phyloP scores from a whole-genome alignment of 1,140 invertebrate species.

The Polyergus mexicanus region DNA sequence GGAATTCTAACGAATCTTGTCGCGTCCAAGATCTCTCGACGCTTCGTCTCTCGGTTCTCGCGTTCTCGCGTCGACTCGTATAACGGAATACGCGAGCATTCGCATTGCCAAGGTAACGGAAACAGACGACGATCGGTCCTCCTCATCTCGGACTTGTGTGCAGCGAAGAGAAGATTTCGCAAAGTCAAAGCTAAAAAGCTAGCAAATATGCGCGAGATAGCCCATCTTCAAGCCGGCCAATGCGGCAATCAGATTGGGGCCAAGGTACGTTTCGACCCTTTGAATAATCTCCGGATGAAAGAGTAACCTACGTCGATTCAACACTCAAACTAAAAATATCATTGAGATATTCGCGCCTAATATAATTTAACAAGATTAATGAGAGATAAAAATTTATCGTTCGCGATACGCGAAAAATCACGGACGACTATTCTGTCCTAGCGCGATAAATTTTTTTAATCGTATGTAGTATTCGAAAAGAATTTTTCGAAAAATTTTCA shows the following conservation, averaged over 20 bases:
- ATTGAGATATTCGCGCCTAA: background rate
- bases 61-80: background rate
- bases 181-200: slow-evolving; percentile 20
- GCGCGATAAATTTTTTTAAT: background rate
- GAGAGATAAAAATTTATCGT: background rate
- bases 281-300: background rate
- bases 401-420: too few relatives aligned
- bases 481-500: background rate
- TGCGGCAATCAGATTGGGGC: slow-evolving; percentile 98
- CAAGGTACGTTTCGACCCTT: slow-evolving; percentile 89
- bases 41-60: background rate
- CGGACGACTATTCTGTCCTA: too few relatives aligned
- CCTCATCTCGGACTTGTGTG: background rate
- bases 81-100: slow-evolving; percentile 1
- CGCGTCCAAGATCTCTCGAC: slow-evolving; percentile 21
- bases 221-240: slow-evolving; percentile 96
- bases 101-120: slow-evolving; percentile 55
- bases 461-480: background rate
- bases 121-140: slow-evolving; percentile 66
- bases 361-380: background rate
- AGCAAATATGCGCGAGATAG: slow-evolving; percentile 95
- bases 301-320: background rate
- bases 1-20: slow-evolving; percentile 48
- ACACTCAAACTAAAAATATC: background rate
- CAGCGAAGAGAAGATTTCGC: background rate